Base-by-base conservation (phyloP, 2,888 invertebrate genomes). In the Nomada ruficornis region DNA sequence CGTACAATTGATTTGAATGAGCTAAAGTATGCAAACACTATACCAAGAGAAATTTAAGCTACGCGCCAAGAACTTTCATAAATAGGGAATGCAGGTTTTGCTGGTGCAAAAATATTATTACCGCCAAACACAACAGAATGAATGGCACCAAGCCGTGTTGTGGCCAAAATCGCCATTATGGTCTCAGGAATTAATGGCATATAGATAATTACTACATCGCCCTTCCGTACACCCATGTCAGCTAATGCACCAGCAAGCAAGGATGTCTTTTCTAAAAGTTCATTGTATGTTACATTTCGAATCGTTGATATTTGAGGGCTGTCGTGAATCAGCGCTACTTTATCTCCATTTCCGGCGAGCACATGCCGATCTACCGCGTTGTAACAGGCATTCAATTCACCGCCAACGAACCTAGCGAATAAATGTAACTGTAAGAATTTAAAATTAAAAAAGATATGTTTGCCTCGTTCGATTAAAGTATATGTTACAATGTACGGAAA, bases 61-160 rank as follows among this genome's bases (percentile, higher is more conserved):
- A 57, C n/a, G 5, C 0, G 26, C 13, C 4, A 57, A 15, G 10
- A 26, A 18, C 11, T 0, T 0, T 4, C 5, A 36, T 52, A 47
- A 47, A 3, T 7, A 29, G 0, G n/a, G 2, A 20, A 0, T 0
- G 2, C 36, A 57, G 20, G 0, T 36, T 23, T 4, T 20, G 20
- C 23, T 9, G 15, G 20, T 18, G 0, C 29, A 18, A 3, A 23
- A 13, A 26, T 11, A 36, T 50, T 55, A 77, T 83, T 93, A 96
- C 97, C 98, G 91, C 98, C 99, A 94, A 99, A 99, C 0, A 99
- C 98, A 0, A 98, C 97, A 0, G 98, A 98, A 92, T 99, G 98
- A n/a, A 98, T 95, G 2, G 98, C 98, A 0, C 98, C 99, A 13
- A 98, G 94, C 63, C 99, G 95, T 54, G 96, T 97, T 2, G 97